Conservation (phyloP, 1,140 invertebrate genomes). For the Sminthurinus signatus region DNA sequence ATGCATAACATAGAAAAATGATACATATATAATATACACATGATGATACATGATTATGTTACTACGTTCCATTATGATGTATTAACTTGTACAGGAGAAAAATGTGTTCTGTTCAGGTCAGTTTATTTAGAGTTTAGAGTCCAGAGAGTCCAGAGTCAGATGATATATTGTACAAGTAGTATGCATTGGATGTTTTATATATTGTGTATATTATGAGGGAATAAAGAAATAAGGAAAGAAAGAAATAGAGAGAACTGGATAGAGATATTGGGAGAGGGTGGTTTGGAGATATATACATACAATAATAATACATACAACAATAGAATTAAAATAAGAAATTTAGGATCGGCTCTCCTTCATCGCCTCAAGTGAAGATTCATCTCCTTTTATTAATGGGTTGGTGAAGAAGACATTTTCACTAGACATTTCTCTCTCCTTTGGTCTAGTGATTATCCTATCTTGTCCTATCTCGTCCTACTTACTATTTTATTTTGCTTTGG, state of each 20-base stretch:
- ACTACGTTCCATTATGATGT: too few relatives aligned
- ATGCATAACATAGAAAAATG: too few relatives aligned
- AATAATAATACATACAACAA: neutral
- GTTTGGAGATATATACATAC: neutral
- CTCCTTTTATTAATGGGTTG: slow-evolving; percentile 36
- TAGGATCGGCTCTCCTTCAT: slow-evolving; percentile 27
- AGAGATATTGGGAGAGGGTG: neutral
- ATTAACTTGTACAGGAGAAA: too few relatives aligned
- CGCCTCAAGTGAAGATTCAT: slow-evolving; percentile 32
- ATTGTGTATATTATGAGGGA: too few relatives aligned
- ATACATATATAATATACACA: too few relatives aligned
- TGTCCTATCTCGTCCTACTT: slow-evolving; percentile 21
- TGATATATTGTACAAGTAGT: too few relatives aligned
- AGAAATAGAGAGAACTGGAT: neutral
- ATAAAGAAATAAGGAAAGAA: neutral
- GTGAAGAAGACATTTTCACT: slow-evolving; percentile 39
- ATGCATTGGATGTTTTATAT: too few relatives aligned
- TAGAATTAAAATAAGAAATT: slow-evolving; percentile 5
- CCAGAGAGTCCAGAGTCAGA: too few relatives aligned
- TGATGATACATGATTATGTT: too few relatives aligned
- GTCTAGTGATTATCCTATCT: slow-evolving; percentile 34
- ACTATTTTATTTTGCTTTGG: slow-evolving; percentile 15
- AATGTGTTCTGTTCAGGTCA: too few relatives aligned
- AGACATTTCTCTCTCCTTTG: slow-evolving; percentile 30
- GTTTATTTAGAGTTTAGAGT: too few relatives aligned